These are phyloP conservation scores for Raja brachyura DNA, from an alignment of 2,113 vertebrate species.

Conservation along the genomic window DNA sequence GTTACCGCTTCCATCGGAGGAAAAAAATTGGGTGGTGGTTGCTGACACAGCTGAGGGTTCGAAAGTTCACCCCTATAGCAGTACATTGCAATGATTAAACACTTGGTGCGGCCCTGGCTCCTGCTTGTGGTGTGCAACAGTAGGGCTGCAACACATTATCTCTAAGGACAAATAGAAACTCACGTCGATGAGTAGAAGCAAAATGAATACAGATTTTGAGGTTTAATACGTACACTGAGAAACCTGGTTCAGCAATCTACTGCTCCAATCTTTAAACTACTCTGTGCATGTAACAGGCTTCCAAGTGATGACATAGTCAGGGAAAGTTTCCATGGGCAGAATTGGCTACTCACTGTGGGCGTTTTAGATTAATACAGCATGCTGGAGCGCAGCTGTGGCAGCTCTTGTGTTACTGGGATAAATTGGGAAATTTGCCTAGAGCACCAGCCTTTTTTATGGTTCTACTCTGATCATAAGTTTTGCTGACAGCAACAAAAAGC, in stretches of 20 bases:
- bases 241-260: neutral
- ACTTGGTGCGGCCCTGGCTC: neutral
- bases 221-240: neutral
- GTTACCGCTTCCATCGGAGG: neutral
- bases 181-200: neutral
- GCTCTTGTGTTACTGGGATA: slow-evolving; percentile 15
- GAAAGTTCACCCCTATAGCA: neutral
- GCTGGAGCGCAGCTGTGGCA: neutral
- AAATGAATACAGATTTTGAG: neutral
- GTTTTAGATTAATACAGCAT: slow-evolving; percentile 10
- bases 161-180: neutral
- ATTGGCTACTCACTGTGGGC: neutral
- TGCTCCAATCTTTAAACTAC: neutral
- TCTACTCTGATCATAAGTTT: neutral
- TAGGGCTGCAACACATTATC: neutral
- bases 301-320: slow-evolving; percentile 16
- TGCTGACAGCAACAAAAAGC: neutral
- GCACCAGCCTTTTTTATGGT: neutral
- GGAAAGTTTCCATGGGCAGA: slow-evolving; percentile 18
- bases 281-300: neutral
- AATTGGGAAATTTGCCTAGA: slow-evolving; percentile 8
- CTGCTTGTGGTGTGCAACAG: neutral
- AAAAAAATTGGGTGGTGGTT: neutral
- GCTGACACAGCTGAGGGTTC: neutral
- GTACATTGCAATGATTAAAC: neutral